phyloP scores from a whole-genome alignment of 2,888 invertebrate genomes.

The Lithophane semibrunnea region DNA sequence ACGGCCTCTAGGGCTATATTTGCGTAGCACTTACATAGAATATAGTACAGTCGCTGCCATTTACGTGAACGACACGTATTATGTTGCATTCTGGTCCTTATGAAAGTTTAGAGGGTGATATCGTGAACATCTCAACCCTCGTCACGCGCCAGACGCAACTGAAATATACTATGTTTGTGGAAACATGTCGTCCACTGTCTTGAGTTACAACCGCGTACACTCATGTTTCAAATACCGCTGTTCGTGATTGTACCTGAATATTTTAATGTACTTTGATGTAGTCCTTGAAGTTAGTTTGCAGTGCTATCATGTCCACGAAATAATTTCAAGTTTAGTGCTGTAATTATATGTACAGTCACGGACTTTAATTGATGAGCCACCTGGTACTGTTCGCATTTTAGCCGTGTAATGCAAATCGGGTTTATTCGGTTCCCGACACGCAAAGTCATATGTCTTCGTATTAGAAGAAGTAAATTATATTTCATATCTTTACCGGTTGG shows the following conservation, averaged over 20 bases:
- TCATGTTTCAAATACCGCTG: constrained; percentile 55
- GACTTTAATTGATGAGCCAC: no score
- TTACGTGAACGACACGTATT: constrained; percentile 58
- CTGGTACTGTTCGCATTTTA: no score
- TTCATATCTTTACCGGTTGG: no score
- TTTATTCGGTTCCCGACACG: no score
- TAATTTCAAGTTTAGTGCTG: constrained; percentile 2
- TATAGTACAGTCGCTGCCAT: constrained; percentile 47
- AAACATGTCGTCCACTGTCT: constrained; percentile 36
- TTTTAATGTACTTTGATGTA: constrained; percentile 58
- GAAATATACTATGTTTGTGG: constrained; percentile 42
- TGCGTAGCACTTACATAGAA: constrained; percentile 29
- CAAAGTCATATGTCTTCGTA: no score
- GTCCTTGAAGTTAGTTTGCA: constrained; percentile 29
- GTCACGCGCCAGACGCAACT: constrained; percentile 66
- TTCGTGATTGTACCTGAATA: constrained; percentile 60
- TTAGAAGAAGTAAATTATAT: no score
- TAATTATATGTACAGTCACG: constrained; percentile 10
- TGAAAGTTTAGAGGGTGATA: constrained; percentile 68
- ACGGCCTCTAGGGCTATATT: constrained; percentile 47
- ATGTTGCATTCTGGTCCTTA: constrained; percentile 61
- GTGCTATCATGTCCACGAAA: constrained; percentile 20
- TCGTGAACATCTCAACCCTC: constrained; percentile 66
- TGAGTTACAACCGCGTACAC: constrained; percentile 46
- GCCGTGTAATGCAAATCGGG: no score